phyloP scores from a whole-genome alignment of 2,797 vertebrate genomes.

The Sphenodon punctatus region DNA sequence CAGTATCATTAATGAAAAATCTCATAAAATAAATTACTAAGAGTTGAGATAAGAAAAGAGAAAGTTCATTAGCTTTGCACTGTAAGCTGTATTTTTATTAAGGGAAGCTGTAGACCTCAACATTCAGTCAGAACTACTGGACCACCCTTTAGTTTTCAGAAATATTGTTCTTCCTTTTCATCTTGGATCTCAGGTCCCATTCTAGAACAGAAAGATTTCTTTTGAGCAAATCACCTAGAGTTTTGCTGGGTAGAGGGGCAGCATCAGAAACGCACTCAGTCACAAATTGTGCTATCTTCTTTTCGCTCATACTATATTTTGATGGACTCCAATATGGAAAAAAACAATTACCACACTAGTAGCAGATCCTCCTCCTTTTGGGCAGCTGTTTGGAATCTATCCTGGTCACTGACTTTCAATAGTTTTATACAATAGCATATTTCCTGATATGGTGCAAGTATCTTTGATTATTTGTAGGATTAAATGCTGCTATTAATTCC shows the following conservation, averaged over 20 bases:
- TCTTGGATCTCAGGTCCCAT: background rate
- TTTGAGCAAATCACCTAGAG: background rate
- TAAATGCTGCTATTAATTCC: accelerated
- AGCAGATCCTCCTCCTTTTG: background rate
- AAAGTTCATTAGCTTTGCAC: background rate
- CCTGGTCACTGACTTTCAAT: background rate
- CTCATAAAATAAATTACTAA: background rate
- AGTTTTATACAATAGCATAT: background rate
- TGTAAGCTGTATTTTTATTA: background rate
- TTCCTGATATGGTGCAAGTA: background rate
- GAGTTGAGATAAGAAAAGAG: background rate
- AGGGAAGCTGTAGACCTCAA: no score
- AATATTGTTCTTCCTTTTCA: background rate
- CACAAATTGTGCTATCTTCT: background rate
- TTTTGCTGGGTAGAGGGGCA: background rate
- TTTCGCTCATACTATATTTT: background rate
- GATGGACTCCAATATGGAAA: background rate
- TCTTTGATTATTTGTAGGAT: background rate
- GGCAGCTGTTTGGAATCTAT: accelerated
- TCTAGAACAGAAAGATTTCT: background rate
- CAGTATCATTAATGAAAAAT: accelerated
- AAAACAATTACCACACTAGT: accelerated
- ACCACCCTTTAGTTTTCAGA: no score
- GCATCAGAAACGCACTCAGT: background rate
- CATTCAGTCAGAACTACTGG: no score